phyloP scores from a whole-genome alignment of 2,797 vertebrate genomes.

The Anabacerthia variegaticeps region DNA sequence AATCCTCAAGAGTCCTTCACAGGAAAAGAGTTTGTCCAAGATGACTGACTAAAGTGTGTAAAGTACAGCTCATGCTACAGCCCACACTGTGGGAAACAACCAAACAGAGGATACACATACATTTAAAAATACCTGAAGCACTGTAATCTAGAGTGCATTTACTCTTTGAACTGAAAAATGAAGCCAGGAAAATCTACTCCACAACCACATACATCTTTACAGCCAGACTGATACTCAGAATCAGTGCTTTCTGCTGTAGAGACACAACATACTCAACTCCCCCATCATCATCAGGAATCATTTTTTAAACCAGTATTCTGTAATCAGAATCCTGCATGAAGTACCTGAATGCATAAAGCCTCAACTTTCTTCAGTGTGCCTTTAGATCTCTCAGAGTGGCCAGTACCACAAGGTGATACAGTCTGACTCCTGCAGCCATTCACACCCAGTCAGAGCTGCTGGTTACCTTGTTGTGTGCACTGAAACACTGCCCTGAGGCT shows the following conservation, averaged over 20 bases:
- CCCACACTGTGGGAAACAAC: neutral
- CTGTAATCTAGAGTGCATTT: neutral
- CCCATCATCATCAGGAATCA: neutral
- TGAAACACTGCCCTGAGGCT: neutral
- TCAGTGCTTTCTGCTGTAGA: neutral
- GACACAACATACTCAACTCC: neutral
- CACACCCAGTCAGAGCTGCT: neutral
- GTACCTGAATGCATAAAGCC: neutral
- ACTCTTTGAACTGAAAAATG: neutral
- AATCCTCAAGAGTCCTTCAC: neutral
- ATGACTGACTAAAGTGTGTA: neutral
- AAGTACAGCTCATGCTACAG: neutral
- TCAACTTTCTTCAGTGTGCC: rapidly evolving
- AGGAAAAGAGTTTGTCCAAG: neutral
- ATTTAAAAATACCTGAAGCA: neutral
- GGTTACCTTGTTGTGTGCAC: neutral
- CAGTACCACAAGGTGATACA: rapidly evolving
- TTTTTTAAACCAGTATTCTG: neutral
- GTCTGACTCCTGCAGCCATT: neutral
- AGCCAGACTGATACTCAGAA: neutral
- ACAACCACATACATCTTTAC: rapidly evolving
- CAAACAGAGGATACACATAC: neutral
- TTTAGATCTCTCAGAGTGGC: neutral
- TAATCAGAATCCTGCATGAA: neutral
- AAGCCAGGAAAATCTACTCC: neutral